These are phyloP conservation scores for Hydropsyche tenuis DNA, from an alignment of 1,140 invertebrate genomes.

Conservation along the genomic window DNA sequence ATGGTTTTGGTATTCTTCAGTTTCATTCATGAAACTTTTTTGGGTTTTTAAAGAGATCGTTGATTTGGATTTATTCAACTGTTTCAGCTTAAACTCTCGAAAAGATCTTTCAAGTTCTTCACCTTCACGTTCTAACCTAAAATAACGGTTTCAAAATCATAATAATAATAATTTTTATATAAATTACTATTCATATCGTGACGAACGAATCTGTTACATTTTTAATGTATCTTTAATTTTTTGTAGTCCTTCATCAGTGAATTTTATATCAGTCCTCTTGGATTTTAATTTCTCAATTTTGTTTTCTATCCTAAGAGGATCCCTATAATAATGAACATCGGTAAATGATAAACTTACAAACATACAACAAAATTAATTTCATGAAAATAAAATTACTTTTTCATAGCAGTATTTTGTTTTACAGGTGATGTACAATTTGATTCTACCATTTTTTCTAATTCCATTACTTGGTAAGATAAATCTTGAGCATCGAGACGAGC, in stretches of 20 bases:
- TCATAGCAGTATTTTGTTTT: not conserved
- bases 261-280: slow-evolving; percentile 8
- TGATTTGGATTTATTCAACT: slow-evolving; percentile 22
- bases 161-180: not conserved
- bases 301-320: too few species aligned
- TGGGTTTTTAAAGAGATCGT: not conserved
- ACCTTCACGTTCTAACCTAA: slow-evolving; percentile 54
- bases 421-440: not conserved
- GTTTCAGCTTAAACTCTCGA: slow-evolving; percentile 42
- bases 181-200: not conserved
- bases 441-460: slow-evolving; percentile 6
- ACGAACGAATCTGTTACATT: slow-evolving; percentile 22
- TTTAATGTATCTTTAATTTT: slow-evolving; percentile 53
- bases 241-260: slow-evolving; percentile 53
- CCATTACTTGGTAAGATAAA: not conserved
- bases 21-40: too few species aligned
- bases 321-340: too few species aligned
- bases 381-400: too few species aligned
- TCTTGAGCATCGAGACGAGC: slow-evolving; percentile 17
- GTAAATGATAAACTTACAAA: too few species aligned
- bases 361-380: too few species aligned
- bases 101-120: slow-evolving; percentile 53
- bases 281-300: not conserved
- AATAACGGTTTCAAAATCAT: not conserved
- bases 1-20: too few species aligned